Percentiles rank a stretch among this genome's conserved stretches.
Conservation (phyloP, 2,888 invertebrate species). For the Tetanocera ferruginea region DNA sequence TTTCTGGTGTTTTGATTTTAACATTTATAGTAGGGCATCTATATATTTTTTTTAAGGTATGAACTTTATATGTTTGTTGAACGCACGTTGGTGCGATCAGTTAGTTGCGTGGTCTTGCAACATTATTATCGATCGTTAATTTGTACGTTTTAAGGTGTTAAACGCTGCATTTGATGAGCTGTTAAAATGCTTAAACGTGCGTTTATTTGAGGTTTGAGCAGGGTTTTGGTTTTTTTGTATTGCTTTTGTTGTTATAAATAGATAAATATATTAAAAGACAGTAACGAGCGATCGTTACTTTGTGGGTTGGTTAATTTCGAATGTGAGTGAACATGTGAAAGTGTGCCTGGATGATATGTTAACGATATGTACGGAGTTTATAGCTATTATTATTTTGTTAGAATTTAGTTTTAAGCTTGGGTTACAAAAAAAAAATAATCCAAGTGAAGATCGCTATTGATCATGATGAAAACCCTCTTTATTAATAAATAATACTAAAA, state of each 20-base stretch:
- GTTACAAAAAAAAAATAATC: too few relatives aligned
- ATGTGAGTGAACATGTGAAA: too few relatives aligned
- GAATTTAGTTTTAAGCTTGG: too few relatives aligned
- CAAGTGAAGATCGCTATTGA: too few relatives aligned
- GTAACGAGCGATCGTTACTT: background rate
- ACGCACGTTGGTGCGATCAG: background rate
- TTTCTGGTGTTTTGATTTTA: background rate
- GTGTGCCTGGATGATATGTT: too few relatives aligned
- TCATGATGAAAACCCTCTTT: too few relatives aligned
- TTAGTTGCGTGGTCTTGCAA: background rate
- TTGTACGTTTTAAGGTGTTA: constrained; percentile 30
- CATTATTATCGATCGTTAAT: constrained; percentile 32
- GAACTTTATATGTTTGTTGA: too few relatives aligned
- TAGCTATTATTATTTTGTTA: too few relatives aligned
- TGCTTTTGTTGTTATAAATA: background rate
- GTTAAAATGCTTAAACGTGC: constrained; percentile 29
- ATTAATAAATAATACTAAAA: too few relatives aligned
- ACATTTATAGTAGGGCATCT: background rate
- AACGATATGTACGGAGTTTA: too few relatives aligned
- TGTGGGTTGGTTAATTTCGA: background rate
- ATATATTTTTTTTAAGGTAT: too few relatives aligned
- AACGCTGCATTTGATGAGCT: constrained; percentile 31
- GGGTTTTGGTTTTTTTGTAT: too few relatives aligned
- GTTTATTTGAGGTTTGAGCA: background rate
- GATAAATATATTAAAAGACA: background rate